Base-by-base conservation (phyloP, 2,888 invertebrate genomes). In the Amorpha juglandis region DNA sequence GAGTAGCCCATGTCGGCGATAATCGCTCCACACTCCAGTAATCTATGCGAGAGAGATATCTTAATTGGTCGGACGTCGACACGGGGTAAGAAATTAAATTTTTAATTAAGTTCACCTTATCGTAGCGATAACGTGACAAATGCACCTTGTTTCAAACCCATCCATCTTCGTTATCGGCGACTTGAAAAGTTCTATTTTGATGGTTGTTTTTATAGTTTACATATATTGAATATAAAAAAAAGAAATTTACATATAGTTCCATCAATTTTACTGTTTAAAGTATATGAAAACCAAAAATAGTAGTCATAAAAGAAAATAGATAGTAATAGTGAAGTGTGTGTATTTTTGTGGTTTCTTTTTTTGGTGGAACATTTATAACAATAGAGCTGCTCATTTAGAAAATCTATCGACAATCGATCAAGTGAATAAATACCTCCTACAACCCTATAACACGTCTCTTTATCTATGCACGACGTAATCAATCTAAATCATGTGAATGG, bases 401-500 rank as follows among this genome's bases (percentile, higher is more conserved):
- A 48, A 19, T 50, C 64, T 70, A 66, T 69, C 68, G 65, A 71
- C 53, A 63, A 52, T 53, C 64, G 67, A 63, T 63, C 55, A 66
- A 63, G 66, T 65, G 68, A 67, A 70, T 73, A 68, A 67, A 70
- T 73, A 68, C 67, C 69, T 71, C 67, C 69, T 67, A 68, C 70
- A 68, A 66, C 71, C 70, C 70, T 74, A 71, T 74, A 69, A 74
- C 69, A 74, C 68, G 70, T 69, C 66, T 65, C 67, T 77, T 78
- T 79, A 80, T 79, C 79, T 76, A 73, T 70, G 70, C 71, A 68
- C 71, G 67, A 70, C 73, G 77, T 79, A 82, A 89, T 89, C 86
- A 86, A 89, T 90, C 87, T 89, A 82, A 88, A 88, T 90, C 88
- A 86, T 82, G 74, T 74, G 77, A 82, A 88, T 82, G 78, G 84